Evolutionary conservation across 2,797 vertebrate genomes (phyloP).

Genomic region (Pseudomugil gertrudae): DNA sequence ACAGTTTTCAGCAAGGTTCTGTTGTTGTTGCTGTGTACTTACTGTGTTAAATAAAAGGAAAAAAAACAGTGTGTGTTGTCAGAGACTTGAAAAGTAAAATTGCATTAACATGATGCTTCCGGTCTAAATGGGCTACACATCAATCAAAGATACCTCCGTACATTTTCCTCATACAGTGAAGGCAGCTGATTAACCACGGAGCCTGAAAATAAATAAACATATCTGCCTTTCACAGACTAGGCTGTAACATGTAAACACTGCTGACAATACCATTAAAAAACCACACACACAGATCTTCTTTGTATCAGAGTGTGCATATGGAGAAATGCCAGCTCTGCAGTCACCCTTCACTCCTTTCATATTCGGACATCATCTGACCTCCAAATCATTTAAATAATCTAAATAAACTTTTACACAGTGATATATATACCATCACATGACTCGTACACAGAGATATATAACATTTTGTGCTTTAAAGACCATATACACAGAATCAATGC

Average conservation of each 20-base stretch:
- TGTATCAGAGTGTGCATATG: slow-evolving; percentile 27
- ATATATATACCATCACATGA: slow-evolving; percentile 41
- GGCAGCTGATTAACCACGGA: slow-evolving; percentile 4
- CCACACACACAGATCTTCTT: slow-evolving; percentile 17
- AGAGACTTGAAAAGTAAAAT: not conserved
- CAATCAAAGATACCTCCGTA: not conserved
- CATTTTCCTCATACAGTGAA: not conserved
- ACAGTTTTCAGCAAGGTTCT: not conserved
- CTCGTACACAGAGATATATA: not conserved
- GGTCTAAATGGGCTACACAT: not conserved
- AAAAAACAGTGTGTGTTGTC: not conserved
- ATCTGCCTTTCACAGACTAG: slow-evolving; percentile 19
- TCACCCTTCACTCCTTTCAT: slow-evolving; percentile 50
- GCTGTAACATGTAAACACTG: slow-evolving; percentile 7
- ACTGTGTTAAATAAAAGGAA: too few species aligned
- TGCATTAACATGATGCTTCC: not conserved
- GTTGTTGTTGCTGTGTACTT: too few species aligned
- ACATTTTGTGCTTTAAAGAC: slow-evolving; percentile 26
- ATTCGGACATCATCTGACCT: slow-evolving; percentile 70
- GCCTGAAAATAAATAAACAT: slow-evolving; percentile 12
- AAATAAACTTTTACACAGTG: slow-evolving; percentile 33
- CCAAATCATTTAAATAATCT: slow-evolving; percentile 36
- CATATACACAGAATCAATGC: slow-evolving; percentile 14
- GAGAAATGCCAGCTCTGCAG: slow-evolving; percentile 57
- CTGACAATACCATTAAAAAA: slow-evolving; percentile 15